Evolutionary conservation across 2,113 vertebrate genomes (phyloP), one percentile per base, ranked within the genome.

Genomic region (Corythoichthys haematopterus): DNA sequence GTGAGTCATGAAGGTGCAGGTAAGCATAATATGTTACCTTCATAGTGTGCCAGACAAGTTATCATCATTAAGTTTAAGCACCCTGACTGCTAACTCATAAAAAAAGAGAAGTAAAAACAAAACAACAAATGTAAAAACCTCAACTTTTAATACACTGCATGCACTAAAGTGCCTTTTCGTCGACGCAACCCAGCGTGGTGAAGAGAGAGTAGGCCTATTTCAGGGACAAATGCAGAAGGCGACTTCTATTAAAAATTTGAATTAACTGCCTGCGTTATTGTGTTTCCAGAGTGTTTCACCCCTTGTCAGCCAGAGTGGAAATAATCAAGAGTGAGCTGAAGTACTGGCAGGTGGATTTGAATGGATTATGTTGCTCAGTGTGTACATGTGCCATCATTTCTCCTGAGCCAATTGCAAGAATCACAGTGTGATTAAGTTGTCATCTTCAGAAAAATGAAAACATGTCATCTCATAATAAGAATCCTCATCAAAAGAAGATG

Each of bases 391-490:
- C 47, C 60, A 15, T 53, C 72, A 53, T 75, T 79, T 69, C 72
- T 87, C 80, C 79, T 81, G 67, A 82, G 64, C 16, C 53, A 76
- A 88, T 83, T 84, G 85, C 82, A 85, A 84, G 78, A 88, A 86
- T 89, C 86, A 87, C 59, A 72, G 70, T 37, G 78, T 81, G 80
- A 89, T 88, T 83, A 86, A 79, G 81, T 88, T 90, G 83, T 85
- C 82, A 85, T 88, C 85, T 82, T 69, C 70, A 85, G 82, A 69
- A 72, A 85, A 88, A 91, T 89, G 86, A 89, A 87, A 88, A 86
- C 87, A 86, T 84, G 81, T 84, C 76, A 76, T 72, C 70, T 79
- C 74, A 76, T 87, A 84, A 87, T 82, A 85, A 77, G 77, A 77
- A 87, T 79, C 68, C 78, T 82, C 79, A 85, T 83, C 76, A 81